Evolutionary conservation across 2,797 vertebrate genomes (phyloP), one percentile per base, ranked within the genome.

Genomic region (Phataginus tetradactyla): DNA sequence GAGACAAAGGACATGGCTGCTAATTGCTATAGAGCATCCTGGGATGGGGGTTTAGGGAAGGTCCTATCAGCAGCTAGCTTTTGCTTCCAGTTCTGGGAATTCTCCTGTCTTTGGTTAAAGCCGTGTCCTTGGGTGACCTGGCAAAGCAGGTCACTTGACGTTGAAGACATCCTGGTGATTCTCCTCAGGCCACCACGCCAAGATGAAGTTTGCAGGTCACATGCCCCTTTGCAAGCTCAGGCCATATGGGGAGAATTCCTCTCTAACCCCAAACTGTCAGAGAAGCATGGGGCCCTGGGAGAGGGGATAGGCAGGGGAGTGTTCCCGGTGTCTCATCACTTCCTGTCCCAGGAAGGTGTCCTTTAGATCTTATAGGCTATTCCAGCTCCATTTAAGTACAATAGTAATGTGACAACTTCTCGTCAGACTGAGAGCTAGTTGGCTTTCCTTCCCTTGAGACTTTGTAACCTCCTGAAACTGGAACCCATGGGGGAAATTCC

Each of bases 401-500:
- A 5, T 14, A 8, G 34, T 74, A 51, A 93, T 1, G 2, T 25
- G 68, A 92, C 55, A 69, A 32, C 32, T 79, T 55, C 66, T 80
- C 17, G 66, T 86, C 49, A 29, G 77, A 13, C 34, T 42, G 83
- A 63, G 68, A 91, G 37, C 8, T 1, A 14, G 77, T 75, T 71
- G 74, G 45, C n/a, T 93, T 94, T 94, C 86, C 83, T 96, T 91
- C 64, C 79, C 39, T 84, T 72, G 63, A 18, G 78, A 57, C 86
- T 66, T 68, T 20, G 23, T 77, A 32, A 61, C 80, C 95, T 96
- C 83, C 55, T 69, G 91, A 97, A 95, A 96, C 51, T 42, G 68
- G 77, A 97, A 71, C 13, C 86, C 14, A 5, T 89, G 95, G 96
- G 91, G 97, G 97, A 96, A 95, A 96, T 96, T 91, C 96, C 89